Base-by-base conservation (phyloP, 1,140 invertebrate species). In the Leptonema lineaticorne region DNA sequence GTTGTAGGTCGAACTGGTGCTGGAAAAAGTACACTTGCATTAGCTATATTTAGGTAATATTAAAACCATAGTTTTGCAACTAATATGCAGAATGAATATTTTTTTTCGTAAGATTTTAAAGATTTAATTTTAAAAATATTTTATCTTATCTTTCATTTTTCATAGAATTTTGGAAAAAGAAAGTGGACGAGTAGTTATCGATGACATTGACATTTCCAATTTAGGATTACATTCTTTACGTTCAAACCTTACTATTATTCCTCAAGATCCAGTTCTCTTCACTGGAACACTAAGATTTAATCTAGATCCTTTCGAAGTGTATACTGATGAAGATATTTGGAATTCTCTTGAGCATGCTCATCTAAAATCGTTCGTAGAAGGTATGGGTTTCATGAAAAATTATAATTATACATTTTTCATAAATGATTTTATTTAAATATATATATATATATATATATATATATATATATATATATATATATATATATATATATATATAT, bases 1-100 rank as follows among this genome's bases (percentile, higher is more conserved):
- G 92, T 94, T 66, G 91, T 93, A 14, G 92, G 92, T 14, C 83
- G 92, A 67, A 94, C 92, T 6, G 92, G 92, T 11, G 92, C 92
- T 45, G 92, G 93, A 37, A 95, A 95, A 79, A 92, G 91, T 1
- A 94, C 92, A 24, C 79, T 95, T 28, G 93, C 93, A 0, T 76
- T 94, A 27, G 86, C 89, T 0, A 78, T 95, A 16, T 95, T 95
- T 78, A 79, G 79, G 79, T 80, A 73, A 53, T 33, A 63, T 22
- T 56, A 33, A 33, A 33, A 6, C 11, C 29, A 33, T 33, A 11
- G 29, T 11, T 6, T 33, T n/a, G 11, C 37, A 41, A 41, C 9
- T 41, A 4, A 2, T 41, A 4, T 41, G 37, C 11, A 11, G 14
- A 48, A 7, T 20, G 6, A 20, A 22, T 50, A 20, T 50, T 50